These are phyloP conservation scores for Prosapia bicincta DNA, from an alignment of 2,888 invertebrate species.

Conservation along the genomic window DNA sequence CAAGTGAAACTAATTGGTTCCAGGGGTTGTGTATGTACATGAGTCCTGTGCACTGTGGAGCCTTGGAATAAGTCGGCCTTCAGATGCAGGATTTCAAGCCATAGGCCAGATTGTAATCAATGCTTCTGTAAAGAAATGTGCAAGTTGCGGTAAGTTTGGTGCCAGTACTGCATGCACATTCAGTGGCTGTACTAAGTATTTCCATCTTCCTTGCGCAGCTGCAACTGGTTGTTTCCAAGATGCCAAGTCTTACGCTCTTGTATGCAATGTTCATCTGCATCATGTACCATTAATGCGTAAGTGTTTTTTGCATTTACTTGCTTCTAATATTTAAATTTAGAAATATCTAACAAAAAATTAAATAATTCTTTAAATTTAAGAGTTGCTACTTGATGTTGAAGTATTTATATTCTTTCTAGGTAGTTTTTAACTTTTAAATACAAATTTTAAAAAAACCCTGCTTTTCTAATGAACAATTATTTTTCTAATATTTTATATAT, in stretches of 20 bases:
- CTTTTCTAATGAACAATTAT: no score
- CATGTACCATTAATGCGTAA: constrained; percentile 82
- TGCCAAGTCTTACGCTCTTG: constrained; percentile 70
- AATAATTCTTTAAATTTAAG: no score
- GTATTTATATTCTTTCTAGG: no score
- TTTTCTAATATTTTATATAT: no score
- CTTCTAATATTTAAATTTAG: no score
- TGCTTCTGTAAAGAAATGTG: constrained; percentile 60
- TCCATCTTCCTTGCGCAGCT: constrained; percentile 93
- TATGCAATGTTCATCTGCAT: constrained; percentile 84
- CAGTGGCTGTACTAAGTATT: constrained; percentile 46
- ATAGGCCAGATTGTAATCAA: constrained; percentile 44
- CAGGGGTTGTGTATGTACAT: constrained; percentile 75
- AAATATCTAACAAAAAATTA: no score
- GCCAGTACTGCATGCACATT: constrained; percentile 76
- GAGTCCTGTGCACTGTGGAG: constrained; percentile 87
- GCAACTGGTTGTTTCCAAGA: constrained; percentile 90
- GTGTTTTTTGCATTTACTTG: constrained; percentile 47
- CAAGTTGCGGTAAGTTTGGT: constrained; percentile 84
- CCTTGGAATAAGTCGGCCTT: constrained; percentile 53
- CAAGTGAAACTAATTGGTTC: no score
- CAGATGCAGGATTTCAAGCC: constrained; percentile 46
- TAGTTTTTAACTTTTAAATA: no score
- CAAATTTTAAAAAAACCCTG: no score
- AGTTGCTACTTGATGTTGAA: no score